Base-by-base conservation (phyloP, 2,113 vertebrate genomes). In the Eulemur rufifrons region DNA sequence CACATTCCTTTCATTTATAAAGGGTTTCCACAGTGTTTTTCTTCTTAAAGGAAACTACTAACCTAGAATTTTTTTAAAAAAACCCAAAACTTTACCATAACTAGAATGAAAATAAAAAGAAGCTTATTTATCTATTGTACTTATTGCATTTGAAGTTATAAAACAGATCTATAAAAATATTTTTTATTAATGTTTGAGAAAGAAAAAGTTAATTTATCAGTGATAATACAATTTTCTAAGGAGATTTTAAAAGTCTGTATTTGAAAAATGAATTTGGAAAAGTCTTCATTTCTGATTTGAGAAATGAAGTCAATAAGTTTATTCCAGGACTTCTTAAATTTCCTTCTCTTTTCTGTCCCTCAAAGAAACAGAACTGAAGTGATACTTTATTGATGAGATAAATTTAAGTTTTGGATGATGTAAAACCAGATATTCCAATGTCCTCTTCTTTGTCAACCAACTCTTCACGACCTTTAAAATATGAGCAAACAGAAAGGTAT, bases 1-100 rank as follows among this genome's bases (percentile, higher is more conserved):
- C 50, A 97, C 96, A 90, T 95, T 93, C 64, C 91, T 96, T 95
- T 96, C 89, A 69, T 96, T 76, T 91, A 73, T 68, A 86, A 50
- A 95, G 80, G 74, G 71, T 84, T 78, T 91, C 52, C n/a, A 39
- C 82, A 78, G 76, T 77, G 6, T 63, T 29, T 63, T 29, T 61
- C 23, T 90, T 96, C 90, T 77, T 93, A 6, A 95, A 95, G 89
- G 64, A 86, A 92, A 78, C 32, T 78, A 54, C 54, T 84, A 86
- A 80, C 32, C 32, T 32, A 76, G 45, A 69, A 94, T 61, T 61
- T 27, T 27, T 61, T 54, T 54, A 20, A 37, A 89, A 96, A 66
- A 37, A 25, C 54, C 54, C 68, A 84, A 69, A 78, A 87, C 63
- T 94, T 91, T 27, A 39, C 50, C 83, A 25, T 74, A 85, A 84